Conservation (phyloP, 1,140 invertebrate species). For the Fopius arisanus region DNA sequence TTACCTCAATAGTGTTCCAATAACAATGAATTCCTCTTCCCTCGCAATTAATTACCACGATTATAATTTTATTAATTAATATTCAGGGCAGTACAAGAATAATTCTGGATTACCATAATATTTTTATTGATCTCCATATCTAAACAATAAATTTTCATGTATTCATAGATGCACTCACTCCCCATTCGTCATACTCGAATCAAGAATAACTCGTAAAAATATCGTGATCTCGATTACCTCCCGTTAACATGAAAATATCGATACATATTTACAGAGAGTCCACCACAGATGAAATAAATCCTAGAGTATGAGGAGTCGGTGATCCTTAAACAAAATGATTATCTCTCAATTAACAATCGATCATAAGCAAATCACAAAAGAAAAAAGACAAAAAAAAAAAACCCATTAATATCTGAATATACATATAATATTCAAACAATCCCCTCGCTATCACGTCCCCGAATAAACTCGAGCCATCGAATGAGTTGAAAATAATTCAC, state of each 20-base stretch:
- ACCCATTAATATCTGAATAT: neutral
- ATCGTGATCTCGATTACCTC: neutral
- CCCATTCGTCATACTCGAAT: neutral
- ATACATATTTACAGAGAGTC: conserved; percentile 27
- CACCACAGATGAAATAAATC: neutral
- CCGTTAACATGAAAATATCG: conserved; percentile 16
- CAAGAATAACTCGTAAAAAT: neutral
- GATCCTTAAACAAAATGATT: neutral
- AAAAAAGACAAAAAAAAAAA: neutral
- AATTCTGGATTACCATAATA: neutral
- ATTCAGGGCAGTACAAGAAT: neutral
- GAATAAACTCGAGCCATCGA: neutral
- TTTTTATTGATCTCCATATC: neutral
- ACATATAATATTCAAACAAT: conserved; percentile 35
- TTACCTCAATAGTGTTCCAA: neutral
- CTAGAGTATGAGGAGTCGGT: neutral
- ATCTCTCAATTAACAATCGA: neutral
- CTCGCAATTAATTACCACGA: neutral
- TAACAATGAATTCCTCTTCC: neutral
- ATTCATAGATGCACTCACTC: neutral
- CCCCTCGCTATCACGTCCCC: conserved; percentile 7
- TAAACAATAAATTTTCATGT: neutral
- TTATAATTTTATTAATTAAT: neutral
- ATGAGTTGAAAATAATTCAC: neutral
- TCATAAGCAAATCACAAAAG: neutral